Base-by-base conservation (phyloP, 1,140 invertebrate species). In the Meteorus sp. region DNA sequence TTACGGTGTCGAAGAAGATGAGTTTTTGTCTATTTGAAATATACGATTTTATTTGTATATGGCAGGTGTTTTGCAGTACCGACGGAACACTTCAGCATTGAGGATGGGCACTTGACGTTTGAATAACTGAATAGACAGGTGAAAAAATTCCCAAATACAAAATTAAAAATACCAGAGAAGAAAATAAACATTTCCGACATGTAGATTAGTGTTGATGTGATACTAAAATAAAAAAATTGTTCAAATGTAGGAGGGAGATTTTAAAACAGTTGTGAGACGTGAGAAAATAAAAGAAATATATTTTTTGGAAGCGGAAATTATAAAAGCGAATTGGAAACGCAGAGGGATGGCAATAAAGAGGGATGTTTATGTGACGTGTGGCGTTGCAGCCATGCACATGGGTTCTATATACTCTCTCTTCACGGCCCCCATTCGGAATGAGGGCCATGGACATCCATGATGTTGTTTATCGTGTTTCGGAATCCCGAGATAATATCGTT, bases 291-390 rank as follows among this genome's bases (percentile, higher is more conserved):
- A 57, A 25, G 15, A 8, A 56, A 44, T 39, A 68, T 67, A n/a
- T n/a, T n/a, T 72, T 73, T 71, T 73, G 63, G 64, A 68, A 69
- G 66, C 70, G 71, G 68, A 73, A 72, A 72, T 73, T 73, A 72
- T 66, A 72, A 74, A 68, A 69, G 56, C 68, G 71, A 66, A 71
- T 70, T 74, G 68, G 69, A 73, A 73, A 73, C 69, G 69, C 45
- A 69, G 69, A 64, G 60, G 68, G 66, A 63, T 65, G 64, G 67
- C 65, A 67, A 73, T 76, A 76, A 76, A 76, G 62, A 71, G 68
- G 67, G 70, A 73, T 69, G 68, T 76, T 74, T 76, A 76, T 64
- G 74, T 70, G 74, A 72, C 69, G 70, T n/a, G n/a, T n/a, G n/a
- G n/a, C 60, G 59, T 63, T 61, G 67, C 71, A 70, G 65, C 68